Conservation (phyloP, 2,797 vertebrate species). For the Stomatorhinus walkeri region DNA sequence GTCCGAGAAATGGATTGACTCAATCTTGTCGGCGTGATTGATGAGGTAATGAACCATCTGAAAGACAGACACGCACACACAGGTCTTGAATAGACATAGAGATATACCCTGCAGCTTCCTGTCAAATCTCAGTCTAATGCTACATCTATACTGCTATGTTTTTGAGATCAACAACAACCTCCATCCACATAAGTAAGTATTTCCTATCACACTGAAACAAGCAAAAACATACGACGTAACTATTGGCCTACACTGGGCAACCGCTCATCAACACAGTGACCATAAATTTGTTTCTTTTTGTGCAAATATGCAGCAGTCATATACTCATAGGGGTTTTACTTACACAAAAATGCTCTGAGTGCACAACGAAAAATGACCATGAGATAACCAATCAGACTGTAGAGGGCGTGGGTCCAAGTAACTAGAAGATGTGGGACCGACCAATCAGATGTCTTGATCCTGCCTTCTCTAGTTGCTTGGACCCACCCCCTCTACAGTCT, state of each 20-base stretch:
- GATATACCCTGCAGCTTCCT: not conserved
- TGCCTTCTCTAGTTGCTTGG: not conserved
- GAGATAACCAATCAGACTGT: not conserved
- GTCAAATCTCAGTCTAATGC: not conserved
- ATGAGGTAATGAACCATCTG: slow-evolving; percentile 97
- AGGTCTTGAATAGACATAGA: not conserved
- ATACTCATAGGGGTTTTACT: not conserved
- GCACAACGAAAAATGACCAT: not conserved
- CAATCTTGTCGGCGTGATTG: slow-evolving; percentile 94
- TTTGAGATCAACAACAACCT: not conserved
- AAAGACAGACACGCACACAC: slow-evolving; percentile 32
- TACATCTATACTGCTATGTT: not conserved
- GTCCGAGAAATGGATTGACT: slow-evolving; percentile 99
- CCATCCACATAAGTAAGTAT: not conserved
- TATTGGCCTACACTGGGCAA: not conserved
- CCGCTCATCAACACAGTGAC: not conserved
- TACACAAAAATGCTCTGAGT: not conserved
- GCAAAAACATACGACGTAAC: not conserved
- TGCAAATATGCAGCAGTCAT: not conserved
- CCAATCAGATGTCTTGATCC: not conserved
- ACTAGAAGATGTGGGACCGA: not conserved
- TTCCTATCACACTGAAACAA: not conserved
- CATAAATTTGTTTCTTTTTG: not conserved
- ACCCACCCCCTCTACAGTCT: not conserved
- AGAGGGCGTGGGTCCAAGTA: not conserved